Percentiles rank a stretch among this genome's conserved stretches.
These are phyloP conservation scores for Triplophysa siluroides DNA, from an alignment of 2,113 vertebrate species.

Conservation along the genomic window DNA sequence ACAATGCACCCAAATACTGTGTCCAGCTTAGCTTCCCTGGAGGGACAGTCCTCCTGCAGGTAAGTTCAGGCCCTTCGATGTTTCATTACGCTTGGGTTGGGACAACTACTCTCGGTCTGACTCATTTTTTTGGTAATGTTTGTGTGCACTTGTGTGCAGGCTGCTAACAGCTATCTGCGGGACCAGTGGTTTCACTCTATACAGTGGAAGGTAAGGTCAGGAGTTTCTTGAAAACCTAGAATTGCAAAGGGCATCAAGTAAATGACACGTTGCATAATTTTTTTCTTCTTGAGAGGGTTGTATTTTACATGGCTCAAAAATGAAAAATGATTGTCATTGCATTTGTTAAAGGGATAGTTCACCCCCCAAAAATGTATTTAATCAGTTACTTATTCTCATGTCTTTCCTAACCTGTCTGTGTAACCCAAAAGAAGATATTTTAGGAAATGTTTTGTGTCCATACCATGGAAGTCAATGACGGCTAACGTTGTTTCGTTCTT, in stretches of 20 bases:
- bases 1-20: constrained; percentile 98
- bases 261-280: constrained; percentile 16
- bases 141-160: constrained; percentile 71
- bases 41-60: constrained; percentile 95
- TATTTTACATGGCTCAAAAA: not conserved
- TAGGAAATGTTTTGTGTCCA: too few relatives aligned
- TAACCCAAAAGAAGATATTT: too few relatives aligned
- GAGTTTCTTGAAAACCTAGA: constrained; percentile 47
- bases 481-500: too few relatives aligned
- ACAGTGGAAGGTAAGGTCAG: constrained; percentile 92
- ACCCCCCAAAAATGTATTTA: too few relatives aligned
- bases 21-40: constrained; percentile 97
- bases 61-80: constrained; percentile 59
- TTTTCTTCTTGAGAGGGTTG: not conserved
- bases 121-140: constrained; percentile 17
- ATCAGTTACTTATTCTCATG: too few relatives aligned
- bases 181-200: constrained; percentile 99
- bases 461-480: too few relatives aligned
- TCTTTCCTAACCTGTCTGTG: too few relatives aligned
- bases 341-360: too few relatives aligned
- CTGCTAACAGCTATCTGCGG: constrained; percentile 97
- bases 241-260: not conserved
- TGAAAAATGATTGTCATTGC: too few relatives aligned
- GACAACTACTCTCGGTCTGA: not conserved
- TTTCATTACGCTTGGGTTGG: not conserved